Percentiles rank a stretch among this genome's conserved stretches.
Evolutionary conservation across 2,888 invertebrate genomes (phyloP).

Genomic region (Apodemia arnacis): DNA sequence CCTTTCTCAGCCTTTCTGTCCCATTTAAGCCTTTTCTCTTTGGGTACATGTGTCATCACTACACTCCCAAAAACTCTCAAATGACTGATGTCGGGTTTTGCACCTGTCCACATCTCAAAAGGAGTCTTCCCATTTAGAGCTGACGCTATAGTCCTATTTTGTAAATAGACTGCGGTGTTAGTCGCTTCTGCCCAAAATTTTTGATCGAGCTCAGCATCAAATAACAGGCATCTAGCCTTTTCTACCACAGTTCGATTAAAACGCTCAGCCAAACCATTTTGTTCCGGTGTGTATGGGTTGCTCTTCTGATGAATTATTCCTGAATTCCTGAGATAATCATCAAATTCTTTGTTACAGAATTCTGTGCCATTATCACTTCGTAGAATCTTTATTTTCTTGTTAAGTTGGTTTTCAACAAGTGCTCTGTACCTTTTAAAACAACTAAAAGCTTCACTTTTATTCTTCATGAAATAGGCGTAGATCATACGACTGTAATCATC

Average conservation of each 20-base stretch:
- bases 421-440: background rate
- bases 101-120: constrained; percentile 65
- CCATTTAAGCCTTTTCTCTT: background rate
- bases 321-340: background rate
- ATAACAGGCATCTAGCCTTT: background rate
- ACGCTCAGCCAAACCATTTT: background rate
- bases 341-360: background rate
- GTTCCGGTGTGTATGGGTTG: background rate
- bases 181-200: background rate
- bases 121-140: constrained; percentile 57
- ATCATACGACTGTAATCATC: background rate
- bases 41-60: background rate
- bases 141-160: constrained; percentile 36
- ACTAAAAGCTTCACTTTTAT: background rate
- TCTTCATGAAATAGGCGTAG: background rate
- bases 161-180: background rate
- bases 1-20: constrained; percentile 18
- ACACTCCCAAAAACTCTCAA: constrained; percentile 32
- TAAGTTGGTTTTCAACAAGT: background rate
- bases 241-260: background rate
- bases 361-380: background rate
- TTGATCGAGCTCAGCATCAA: background rate
- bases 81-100: constrained; percentile 62
- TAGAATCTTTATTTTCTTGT: background rate
- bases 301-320: background rate